Conservation (phyloP, 2,113 vertebrate species). For the Columba janthina region DNA sequence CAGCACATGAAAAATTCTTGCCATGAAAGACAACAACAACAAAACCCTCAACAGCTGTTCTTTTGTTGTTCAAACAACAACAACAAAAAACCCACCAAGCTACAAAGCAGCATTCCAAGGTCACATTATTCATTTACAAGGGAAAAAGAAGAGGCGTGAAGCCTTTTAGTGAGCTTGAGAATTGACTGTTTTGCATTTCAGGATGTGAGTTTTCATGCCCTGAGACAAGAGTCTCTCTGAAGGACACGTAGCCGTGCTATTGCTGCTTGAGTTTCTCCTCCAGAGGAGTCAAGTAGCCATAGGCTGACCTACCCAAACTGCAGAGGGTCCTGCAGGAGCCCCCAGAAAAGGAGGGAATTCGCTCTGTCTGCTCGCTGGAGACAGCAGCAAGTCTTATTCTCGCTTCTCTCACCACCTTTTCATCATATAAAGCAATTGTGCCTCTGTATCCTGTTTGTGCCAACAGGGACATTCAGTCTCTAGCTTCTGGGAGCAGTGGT, state of each 20-base stretch:
- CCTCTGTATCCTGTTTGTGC: not conserved
- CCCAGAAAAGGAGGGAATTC: not conserved
- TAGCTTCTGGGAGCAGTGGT: not conserved
- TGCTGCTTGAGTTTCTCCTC: not conserved
- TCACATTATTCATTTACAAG: not conserved
- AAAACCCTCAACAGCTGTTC: not conserved
- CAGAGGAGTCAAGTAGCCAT: not conserved
- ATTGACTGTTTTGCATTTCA: not conserved
- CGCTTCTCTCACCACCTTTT: not conserved
- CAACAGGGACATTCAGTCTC: not conserved
- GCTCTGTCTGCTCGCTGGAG: not conserved
- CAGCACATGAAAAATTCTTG: not conserved
- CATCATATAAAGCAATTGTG: not conserved
- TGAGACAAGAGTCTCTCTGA: not conserved
- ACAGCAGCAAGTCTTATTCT: not conserved
- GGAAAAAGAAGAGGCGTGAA: not conserved
- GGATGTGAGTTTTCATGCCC: not conserved
- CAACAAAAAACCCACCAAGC: not conserved
- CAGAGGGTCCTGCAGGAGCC: not conserved
- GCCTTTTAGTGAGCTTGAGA: not conserved
- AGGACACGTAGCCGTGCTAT: not conserved
- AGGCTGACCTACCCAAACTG: not conserved
- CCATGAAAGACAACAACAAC: not conserved
- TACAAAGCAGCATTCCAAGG: not conserved
- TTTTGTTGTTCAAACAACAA: slow-evolving; percentile 1